Percentiles rank a stretch among this genome's conserved stretches.
Evolutionary conservation across 2,797 vertebrate genomes (phyloP).

Genomic region (Sibirionetta formosa): DNA sequence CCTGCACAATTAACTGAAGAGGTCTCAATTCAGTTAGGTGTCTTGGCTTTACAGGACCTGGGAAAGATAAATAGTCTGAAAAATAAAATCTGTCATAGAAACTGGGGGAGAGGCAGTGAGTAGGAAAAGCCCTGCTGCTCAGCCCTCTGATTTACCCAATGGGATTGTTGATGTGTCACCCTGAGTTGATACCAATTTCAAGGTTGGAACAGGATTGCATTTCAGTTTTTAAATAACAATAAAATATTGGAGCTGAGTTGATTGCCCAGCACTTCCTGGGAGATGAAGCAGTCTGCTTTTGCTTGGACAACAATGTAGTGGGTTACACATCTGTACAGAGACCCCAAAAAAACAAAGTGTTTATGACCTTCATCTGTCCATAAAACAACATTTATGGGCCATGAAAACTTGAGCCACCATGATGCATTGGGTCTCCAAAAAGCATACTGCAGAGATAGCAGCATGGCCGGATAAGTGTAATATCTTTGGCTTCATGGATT

Average conservation of each 20-base stretch:
- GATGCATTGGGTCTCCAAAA: background rate
- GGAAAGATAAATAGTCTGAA: background rate
- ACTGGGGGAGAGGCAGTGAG: background rate
- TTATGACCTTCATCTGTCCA: background rate
- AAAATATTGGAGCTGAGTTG: background rate
- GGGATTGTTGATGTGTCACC: fast-evolving
- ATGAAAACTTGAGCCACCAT: fast-evolving
- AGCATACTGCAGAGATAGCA: background rate
- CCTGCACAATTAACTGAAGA: background rate
- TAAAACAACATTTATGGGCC: background rate
- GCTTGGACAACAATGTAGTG: fast-evolving
- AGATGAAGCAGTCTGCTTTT: background rate
- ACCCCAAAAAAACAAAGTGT: background rate
- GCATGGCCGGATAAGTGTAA: fast-evolving
- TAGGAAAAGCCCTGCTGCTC: background rate
- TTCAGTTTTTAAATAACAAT: background rate
- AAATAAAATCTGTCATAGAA: background rate
- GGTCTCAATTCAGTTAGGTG: background rate
- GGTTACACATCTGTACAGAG: background rate
- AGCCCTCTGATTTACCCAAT: background rate
- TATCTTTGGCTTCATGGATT: background rate
- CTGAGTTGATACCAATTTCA: fast-evolving
- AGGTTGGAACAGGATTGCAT: background rate
- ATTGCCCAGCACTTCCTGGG: background rate
- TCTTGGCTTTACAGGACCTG: background rate